Conservation (phyloP, 30 jellyfish, hydroid and myxozoan genomes). For the Aurelia sp. region DNA sequence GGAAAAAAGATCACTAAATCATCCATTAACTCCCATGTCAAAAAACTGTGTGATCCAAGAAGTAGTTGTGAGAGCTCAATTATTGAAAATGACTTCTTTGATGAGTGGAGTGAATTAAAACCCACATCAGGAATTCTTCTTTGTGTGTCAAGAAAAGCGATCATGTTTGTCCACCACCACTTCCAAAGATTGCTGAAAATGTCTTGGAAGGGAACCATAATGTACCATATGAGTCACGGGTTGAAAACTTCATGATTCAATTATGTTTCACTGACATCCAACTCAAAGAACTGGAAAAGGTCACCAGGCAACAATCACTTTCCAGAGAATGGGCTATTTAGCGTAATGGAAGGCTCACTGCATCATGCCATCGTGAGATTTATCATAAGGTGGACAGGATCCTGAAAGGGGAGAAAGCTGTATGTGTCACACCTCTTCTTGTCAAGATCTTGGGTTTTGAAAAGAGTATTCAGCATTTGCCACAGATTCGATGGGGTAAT, state of each 20-base stretch:
- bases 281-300: neutral
- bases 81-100: neutral
- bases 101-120: neutral
- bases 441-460: neutral
- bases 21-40: neutral
- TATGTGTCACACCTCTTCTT: neutral
- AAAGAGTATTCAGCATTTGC: neutral
- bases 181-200: neutral
- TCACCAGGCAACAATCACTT: neutral
- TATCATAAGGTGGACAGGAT: neutral
- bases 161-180: neutral
- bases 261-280: neutral
- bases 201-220: neutral
- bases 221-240: neutral
- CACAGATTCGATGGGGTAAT: constrained; percentile 7
- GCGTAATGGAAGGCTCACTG: neutral
- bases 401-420: neutral
- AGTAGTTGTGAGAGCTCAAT: neutral
- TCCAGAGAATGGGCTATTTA: neutral
- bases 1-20: neutral
- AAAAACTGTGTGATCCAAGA: neutral
- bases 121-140: neutral
- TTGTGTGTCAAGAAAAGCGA: neutral
- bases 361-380: neutral
- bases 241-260: neutral